Conservation (phyloP, 2,113 vertebrate genomes). For the Hiodon alosoides region DNA sequence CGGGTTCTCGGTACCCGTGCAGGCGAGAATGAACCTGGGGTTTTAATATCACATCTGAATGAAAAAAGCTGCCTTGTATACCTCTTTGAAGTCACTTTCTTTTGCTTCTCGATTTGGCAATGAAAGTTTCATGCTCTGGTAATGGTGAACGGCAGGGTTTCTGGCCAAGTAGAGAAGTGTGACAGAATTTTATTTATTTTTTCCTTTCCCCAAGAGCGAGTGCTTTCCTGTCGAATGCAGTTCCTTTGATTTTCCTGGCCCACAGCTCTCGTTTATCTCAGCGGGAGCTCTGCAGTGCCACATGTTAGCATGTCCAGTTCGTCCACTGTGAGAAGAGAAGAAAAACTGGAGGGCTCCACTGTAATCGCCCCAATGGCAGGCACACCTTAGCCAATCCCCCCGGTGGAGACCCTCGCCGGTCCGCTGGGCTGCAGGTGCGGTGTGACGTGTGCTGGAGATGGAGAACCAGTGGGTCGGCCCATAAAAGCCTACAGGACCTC, state of each 20-base stretch:
- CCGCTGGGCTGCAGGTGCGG: no score
- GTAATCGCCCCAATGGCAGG: no score
- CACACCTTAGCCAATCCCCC: no score
- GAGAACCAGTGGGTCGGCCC: no score
- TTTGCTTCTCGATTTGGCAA: background rate
- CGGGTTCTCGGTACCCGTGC: background rate
- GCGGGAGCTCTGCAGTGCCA: background rate
- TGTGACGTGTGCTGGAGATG: no score
- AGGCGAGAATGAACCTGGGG: no score
- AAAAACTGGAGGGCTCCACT: background rate
- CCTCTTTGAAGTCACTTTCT: background rate
- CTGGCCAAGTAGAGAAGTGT: no score
- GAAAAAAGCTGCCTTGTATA: background rate
- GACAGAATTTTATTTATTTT: background rate
- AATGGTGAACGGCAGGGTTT: no score
- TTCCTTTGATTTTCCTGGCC: constrained; percentile 11
- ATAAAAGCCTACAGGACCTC: no score
- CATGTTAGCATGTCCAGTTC: background rate
- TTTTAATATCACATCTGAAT: background rate
- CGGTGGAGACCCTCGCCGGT: no score
- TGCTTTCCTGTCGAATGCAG: background rate
- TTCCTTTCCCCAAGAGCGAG: background rate
- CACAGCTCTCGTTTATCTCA: background rate
- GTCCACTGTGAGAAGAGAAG: no score
- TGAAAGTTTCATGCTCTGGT: no score